Percentiles rank a stretch among this genome's conserved stretches.
phyloP scores from a whole-genome alignment of 1,140 invertebrate species.

The Drosophila sturtevanti region DNA sequence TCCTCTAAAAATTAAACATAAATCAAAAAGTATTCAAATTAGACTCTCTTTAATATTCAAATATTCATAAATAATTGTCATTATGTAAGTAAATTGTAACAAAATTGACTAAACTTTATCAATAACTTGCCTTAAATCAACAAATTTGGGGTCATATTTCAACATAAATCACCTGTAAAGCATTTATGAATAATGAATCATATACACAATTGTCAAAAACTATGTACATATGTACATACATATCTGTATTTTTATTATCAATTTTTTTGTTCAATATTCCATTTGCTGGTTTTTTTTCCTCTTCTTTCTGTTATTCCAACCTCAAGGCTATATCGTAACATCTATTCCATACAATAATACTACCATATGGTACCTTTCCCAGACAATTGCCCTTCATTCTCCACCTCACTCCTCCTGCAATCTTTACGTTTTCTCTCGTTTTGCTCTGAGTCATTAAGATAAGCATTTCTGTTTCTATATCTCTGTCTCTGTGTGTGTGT shows the following conservation, averaged over 20 bases:
- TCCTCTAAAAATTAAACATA: not conserved
- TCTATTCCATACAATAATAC: not conserved
- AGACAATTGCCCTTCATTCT: slow-evolving; percentile 37
- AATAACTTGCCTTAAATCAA: not conserved
- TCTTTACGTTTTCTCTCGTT: not conserved
- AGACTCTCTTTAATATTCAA: not conserved
- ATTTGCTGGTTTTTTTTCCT: too few relatives aligned
- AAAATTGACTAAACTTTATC: not conserved
- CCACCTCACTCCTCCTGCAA: not conserved
- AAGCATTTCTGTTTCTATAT: slow-evolving; percentile 54
- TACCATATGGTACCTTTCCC: slow-evolving; percentile 55
- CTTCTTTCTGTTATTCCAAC: slow-evolving; percentile 5
- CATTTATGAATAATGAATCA: slow-evolving; percentile 41
- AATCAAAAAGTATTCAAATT: not conserved
- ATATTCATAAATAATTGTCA: not conserved
- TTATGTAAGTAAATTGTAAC: not conserved
- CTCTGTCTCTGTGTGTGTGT: slow-evolving; percentile 3
- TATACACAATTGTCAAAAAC: slow-evolving; percentile 24
- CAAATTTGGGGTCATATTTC: not conserved
- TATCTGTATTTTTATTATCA: slow-evolving; percentile 26
- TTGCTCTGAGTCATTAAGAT: slow-evolving; percentile 69
- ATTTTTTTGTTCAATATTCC: slow-evolving; percentile 1
- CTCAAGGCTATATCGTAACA: slow-evolving; percentile 31
- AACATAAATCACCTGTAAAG: slow-evolving; percentile 17
- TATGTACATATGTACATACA: too few relatives aligned